Conservation (phyloP, 2,113 vertebrate species). For the Eurystomus gularis region DNA sequence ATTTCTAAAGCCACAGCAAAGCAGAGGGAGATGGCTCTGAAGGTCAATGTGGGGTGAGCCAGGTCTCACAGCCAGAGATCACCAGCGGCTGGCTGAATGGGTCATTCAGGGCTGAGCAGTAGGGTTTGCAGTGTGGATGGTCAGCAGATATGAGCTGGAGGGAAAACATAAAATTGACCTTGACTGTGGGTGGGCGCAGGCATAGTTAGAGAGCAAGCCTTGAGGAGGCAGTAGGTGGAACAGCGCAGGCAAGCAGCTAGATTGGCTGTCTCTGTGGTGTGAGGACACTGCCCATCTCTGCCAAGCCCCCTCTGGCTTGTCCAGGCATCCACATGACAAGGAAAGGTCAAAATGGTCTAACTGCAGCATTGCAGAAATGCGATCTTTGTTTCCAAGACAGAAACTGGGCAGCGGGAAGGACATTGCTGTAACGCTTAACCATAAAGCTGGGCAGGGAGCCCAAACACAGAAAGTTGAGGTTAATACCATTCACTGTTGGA, state of each 20-base stretch:
- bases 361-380: slow-evolving; percentile 32
- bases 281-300: neutral
- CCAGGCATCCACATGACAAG: neutral
- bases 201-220: neutral
- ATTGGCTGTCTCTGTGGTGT: neutral
- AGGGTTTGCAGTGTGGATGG: neutral
- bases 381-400: slow-evolving; percentile 22
- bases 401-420: neutral
- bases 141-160: neutral
- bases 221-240: neutral
- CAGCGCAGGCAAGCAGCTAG: neutral
- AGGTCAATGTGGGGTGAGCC: neutral
- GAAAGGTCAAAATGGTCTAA: slow-evolving; percentile 45
- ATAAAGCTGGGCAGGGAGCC: slow-evolving; percentile 55
- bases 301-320: neutral
- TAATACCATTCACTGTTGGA: neutral
- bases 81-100: neutral
- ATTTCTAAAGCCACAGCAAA: slow-evolving; percentile 39
- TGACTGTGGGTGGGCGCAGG: neutral
- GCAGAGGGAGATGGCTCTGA: neutral
- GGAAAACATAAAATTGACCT: slow-evolving; percentile 7
- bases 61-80: neutral
- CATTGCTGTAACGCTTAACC: slow-evolving; percentile 19
- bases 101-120: neutral
- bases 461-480: slow-evolving; percentile 24